Conservation (phyloP, 2,888 invertebrate genomes). For the Ochropleura leucogaster region DNA sequence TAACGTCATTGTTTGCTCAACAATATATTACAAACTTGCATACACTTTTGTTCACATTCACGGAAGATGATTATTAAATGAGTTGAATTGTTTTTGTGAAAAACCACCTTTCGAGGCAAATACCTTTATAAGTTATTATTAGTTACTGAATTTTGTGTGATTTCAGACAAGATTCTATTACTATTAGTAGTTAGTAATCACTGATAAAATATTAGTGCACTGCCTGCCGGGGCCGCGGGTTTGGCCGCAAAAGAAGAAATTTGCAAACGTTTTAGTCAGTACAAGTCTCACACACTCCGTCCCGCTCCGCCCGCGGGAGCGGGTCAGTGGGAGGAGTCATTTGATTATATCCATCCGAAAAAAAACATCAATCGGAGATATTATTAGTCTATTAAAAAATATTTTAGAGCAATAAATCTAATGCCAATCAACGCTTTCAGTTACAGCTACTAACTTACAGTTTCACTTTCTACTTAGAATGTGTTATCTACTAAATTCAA, state of each 20-base stretch:
- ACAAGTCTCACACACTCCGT: too few species aligned
- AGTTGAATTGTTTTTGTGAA: neutral
- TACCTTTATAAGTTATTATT: too few species aligned
- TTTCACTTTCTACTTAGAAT: slow-evolving; percentile 31
- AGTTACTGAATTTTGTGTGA: neutral
- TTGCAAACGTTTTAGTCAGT: too few species aligned
- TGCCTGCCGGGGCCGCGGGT: too few species aligned
- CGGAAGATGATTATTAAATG: slow-evolving; percentile 13
- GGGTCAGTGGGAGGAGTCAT: too few species aligned
- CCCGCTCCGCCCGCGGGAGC: too few species aligned
- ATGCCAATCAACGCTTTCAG: slow-evolving; percentile 8
- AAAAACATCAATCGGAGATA: neutral
- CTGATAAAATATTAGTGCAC: neutral
- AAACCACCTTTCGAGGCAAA: neutral
- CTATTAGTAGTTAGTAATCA: neutral
- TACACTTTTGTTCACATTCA: slow-evolving; percentile 47
- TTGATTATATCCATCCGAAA: too few species aligned
- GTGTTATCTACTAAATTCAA: neutral
- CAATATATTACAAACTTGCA: slow-evolving; percentile 63
- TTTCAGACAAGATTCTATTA: neutral
- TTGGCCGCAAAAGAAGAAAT: too few species aligned
- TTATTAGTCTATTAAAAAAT: neutral
- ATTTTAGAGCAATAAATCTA: neutral
- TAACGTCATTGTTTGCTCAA: slow-evolving; percentile 78
- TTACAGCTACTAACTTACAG: neutral